Evolutionary conservation across 2,113 vertebrate genomes (phyloP), one percentile per base, ranked within the genome.

Genomic region (Equus przewalskii): DNA sequence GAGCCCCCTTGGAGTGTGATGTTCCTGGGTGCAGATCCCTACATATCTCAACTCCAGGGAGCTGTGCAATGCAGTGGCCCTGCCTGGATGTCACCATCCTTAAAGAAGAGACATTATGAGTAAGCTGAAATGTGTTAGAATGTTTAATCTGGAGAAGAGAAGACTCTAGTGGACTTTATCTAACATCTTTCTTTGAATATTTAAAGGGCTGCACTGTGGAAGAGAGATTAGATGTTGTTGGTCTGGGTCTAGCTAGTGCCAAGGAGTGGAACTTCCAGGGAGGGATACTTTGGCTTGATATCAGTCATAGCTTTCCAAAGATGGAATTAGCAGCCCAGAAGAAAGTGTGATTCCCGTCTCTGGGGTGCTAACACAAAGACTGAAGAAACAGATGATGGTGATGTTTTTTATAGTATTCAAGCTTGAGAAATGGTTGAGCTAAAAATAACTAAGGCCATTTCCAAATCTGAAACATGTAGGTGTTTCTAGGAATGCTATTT

Each of bases 401-500:
- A n/a, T 82, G 10, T 18, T 90, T 88, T 76, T 60, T 16, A 6
- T 70, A 70, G 56, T 62, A 85, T 60, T 75, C n/a, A 93, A 91
- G 33, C 62, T 64, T 56, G 14, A 69, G 24, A 54, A 76, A 70
- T 46, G 11, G 18, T 16, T 80, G 46, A 87, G 58, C 30, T 62
- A 62, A 95, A 73, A 84, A 36, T 51, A 76, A 78, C 13, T 44
- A 94, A 76, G 65, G 81, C 22, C 28, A 89, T 82, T 84, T 13
- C 44, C 33, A 91, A 75, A 64, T 91, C 51, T 86, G 51, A 93
- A 92, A 44, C 41, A 87, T 19, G 79, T 44, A 72, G 24, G 4
- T 81, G 2, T 91, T 94, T 73, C 69, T 54, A 85, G 56, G 62
- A 96, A 36, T 73, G 16, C 6, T 96, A 36, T 82, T 84, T 93